Base-by-base conservation (phyloP, 2,113 vertebrate genomes). In the Cynocephalus volans region DNA sequence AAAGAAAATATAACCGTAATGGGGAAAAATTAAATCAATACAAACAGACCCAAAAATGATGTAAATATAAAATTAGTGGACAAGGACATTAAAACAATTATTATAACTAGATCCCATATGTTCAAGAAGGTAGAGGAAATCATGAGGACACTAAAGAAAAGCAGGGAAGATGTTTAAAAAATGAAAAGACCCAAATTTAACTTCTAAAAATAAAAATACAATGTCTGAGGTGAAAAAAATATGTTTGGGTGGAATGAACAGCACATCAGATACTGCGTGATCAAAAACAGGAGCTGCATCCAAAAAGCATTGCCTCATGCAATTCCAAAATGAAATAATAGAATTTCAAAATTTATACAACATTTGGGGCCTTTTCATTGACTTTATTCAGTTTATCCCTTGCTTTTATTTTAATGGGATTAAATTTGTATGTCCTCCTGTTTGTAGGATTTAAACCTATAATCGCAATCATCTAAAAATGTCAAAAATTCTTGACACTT, bases 381-480 rank as follows among this genome's bases (percentile, higher is more conserved):
- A 73, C 60, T 91, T 87, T 28, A 3, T 65, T 81, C 56, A 31
- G 2, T 67, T 86, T 54, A 81, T 81, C 5, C 15, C 56, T 65
- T 73, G 18, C 6, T 1, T 62, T 65, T 92, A 65, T 88, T 48
- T 56, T 56, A 6, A 6, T 81, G 62, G 18, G 9, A 73, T 23
- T 64, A 54, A 87, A 65, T 60, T 67, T 56, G 15, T 64, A 13
- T 81, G 54, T n/a, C 58, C 73, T 88, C 21, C 75, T 21, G 6
- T 94, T 82, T 33, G 13, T 21, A 56, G n/a, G 21, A 45, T 81
- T 56, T 92, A 31, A 81, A 28, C 31, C 75, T 81, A 31, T 45
- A 75, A 50, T 19, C 81, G 33, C 36, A 81, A 58, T 81, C 26
- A 88, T 41, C 75, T 81, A 95, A 87, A 95, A 67, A 28, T 81